A percentile compares a stretch with the other conserved stretches of the same genome.
Conservation (phyloP, 2,113 vertebrate species). For the Triplophysa tibetana region DNA sequence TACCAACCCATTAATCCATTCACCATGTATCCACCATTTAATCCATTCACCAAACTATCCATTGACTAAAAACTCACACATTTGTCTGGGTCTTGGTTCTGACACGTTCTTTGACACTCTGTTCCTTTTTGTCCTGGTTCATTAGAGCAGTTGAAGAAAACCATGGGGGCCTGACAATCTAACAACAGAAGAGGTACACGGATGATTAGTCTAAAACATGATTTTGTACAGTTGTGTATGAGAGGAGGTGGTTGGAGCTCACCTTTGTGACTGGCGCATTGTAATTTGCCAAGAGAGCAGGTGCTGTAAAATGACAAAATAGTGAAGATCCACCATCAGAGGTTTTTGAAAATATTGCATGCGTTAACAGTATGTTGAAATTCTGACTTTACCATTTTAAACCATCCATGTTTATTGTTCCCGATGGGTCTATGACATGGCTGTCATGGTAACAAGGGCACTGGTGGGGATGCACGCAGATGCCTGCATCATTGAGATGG, state of each 20-base stretch:
- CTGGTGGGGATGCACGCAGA: conserved; percentile 75
- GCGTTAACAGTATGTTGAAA: background rate
- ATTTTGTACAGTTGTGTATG: background rate
- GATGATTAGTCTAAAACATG: background rate
- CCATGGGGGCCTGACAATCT: conserved; percentile 84
- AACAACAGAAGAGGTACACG: conserved; percentile 41
- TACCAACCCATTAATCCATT: too few species aligned
- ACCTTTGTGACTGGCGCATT: conserved; percentile 75
- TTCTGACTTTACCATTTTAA: conserved; percentile 75
- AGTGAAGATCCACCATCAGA: background rate
- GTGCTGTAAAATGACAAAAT: conserved; percentile 68
- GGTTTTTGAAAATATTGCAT: background rate
- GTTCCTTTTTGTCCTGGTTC: conserved; percentile 66
- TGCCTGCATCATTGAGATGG: conserved; percentile 76
- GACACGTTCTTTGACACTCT: conserved; percentile 88
- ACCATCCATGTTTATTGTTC: conserved; percentile 66
- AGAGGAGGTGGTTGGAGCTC: conserved; percentile 41
- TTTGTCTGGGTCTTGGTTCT: conserved; percentile 75
- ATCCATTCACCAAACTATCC: too few species aligned
- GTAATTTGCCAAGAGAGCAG: conserved; percentile 75
- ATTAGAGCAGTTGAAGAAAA: conserved; percentile 81
- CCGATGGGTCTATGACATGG: conserved; percentile 59
- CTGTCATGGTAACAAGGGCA: conserved; percentile 82
- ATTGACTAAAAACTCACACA: conserved; percentile 91
- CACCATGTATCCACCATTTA: too few species aligned